Conservation (phyloP, 37 sponge, comb jelly and placozoan genomes). For the Axinella damicornis region DNA sequence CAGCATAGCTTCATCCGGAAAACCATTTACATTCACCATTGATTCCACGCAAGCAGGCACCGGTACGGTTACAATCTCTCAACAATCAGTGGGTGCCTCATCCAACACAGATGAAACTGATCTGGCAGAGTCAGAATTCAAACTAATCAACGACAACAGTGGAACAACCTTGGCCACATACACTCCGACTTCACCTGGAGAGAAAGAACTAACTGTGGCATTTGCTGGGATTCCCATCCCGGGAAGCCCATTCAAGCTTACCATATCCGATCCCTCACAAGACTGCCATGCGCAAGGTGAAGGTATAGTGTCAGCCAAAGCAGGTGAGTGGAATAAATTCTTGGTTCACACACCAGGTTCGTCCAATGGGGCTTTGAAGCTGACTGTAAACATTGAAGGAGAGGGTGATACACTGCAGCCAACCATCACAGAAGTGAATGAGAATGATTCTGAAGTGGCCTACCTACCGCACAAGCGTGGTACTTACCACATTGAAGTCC, state of each 20-base stretch:
- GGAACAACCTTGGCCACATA: conserved; percentile 40
- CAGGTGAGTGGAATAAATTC: conserved; percentile 43
- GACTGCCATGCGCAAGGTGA: conserved; percentile 68
- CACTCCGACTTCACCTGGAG: no score
- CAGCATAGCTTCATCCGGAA: neutral
- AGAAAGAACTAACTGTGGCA: conserved; percentile 30
- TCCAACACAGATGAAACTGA: no score
- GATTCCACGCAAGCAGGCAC: conserved; percentile 10
- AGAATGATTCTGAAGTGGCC: conserved; percentile 52
- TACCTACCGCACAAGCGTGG: conserved; percentile 70
- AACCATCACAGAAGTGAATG: conserved; percentile 11
- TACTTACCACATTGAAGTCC: conserved; percentile 55
- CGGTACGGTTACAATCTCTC: no score
- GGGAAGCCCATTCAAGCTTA: conserved; percentile 59
- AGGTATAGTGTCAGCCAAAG: conserved; percentile 61
- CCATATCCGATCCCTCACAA: conserved; percentile 47
- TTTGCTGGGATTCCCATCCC: conserved; percentile 65
- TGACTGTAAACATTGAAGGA: conserved; percentile 20
- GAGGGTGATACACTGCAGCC: conserved; percentile 54
- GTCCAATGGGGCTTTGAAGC: conserved; percentile 57
- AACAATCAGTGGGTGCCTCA: no score
- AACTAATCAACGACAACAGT: conserved; percentile 28
- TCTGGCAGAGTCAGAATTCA: no score
- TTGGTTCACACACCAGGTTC: conserved; percentile 49
- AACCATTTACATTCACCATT: conserved; percentile 5